Conservation (phyloP, 2,113 vertebrate genomes). For the Paralichthys olivaceus region DNA sequence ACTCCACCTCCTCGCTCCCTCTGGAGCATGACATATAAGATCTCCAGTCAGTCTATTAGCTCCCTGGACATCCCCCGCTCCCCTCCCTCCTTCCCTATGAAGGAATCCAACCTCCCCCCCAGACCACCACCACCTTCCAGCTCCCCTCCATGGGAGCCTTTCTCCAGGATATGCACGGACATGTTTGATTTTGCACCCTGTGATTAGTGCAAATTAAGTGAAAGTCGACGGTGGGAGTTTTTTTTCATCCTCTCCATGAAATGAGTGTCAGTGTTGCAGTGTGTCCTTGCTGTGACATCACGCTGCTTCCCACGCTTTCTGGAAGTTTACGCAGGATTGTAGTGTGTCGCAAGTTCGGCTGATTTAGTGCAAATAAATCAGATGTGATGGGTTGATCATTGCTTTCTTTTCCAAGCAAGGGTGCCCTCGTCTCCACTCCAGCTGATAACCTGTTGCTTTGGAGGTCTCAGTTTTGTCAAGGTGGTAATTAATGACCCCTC, state of each 20-base stretch:
- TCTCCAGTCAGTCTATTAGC: slow-evolving; percentile 56
- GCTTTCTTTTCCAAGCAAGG: slow-evolving; percentile 50
- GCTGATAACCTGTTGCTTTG: slow-evolving; percentile 63
- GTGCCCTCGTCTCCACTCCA: slow-evolving; percentile 39
- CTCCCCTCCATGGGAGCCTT: slow-evolving; percentile 43
- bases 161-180: slow-evolving; percentile 66
- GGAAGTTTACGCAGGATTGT: not conserved
- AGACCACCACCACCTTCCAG: not conserved
- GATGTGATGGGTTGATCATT: slow-evolving; percentile 62
- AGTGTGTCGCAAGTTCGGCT: slow-evolving; percentile 4
- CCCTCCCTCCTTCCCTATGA: slow-evolving; percentile 16
- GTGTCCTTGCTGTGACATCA: slow-evolving; percentile 37
- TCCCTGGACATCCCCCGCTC: slow-evolving; percentile 36
- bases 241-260: not conserved
- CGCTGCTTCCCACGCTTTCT: not conserved
- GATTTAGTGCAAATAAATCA: slow-evolving; percentile 56
- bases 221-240: slow-evolving; percentile 44
- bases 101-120: slow-evolving; percentile 51
- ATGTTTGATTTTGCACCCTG: slow-evolving; percentile 64
- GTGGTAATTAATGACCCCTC: slow-evolving; percentile 60
- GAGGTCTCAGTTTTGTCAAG: slow-evolving; percentile 64
- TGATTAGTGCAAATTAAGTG: slow-evolving; percentile 63
- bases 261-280: not conserved
- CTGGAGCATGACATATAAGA: slow-evolving; percentile 45
- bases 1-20: slow-evolving; percentile 26